Evolutionary conservation across 2,888 invertebrate species (phyloP), one percentile per base, ranked within the genome.

Genomic region (Geophilus truncorum): DNA sequence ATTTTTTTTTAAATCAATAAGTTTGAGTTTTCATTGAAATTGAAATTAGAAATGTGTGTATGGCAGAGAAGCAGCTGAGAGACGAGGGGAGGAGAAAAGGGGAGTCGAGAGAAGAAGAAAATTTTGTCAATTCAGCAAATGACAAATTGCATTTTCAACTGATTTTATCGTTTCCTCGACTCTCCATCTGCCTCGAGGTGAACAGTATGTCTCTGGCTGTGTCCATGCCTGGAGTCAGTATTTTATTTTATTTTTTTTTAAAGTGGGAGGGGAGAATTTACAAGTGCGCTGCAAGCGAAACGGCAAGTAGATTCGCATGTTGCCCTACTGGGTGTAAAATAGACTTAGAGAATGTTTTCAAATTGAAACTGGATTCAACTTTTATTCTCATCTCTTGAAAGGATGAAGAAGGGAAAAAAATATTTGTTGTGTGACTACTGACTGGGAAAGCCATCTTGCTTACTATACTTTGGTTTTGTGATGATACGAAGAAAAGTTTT

Each of bases 91-190:
- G n/a, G n/a, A n/a, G n/a, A n/a, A n/a, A n/a, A n/a, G n/a, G n/a
- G n/a, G n/a, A n/a, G n/a, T n/a, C n/a, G n/a, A n/a, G n/a, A n/a
- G n/a, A 70, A 28, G 28, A 7, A 70, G 15, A 70, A 70, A 70
- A 15, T 70, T 70, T 70, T 70, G 70, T 70, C 70, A 70, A 70
- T 70, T 70, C 70, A 70, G 70, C 70, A 70, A 70, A 70, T 70
- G 70, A 70, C 70, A 70, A 70, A 70, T 70, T 70, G 70, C 70
- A 70, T 70, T 70, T 70, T 70, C 70, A 28, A 70, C 70, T 70
- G 70, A 70, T 70, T 70, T 70, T 70, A 70, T 70, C 70, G 70
- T 70, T 70, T 70, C 70, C 70, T 70, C 70, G 70, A 70, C 70
- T 70, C 70, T 9, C 70, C 70, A 70, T 70, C 70, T 70, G 70